Base-by-base conservation (phyloP, 2,797 vertebrate species). In the Botia kubotai region DNA sequence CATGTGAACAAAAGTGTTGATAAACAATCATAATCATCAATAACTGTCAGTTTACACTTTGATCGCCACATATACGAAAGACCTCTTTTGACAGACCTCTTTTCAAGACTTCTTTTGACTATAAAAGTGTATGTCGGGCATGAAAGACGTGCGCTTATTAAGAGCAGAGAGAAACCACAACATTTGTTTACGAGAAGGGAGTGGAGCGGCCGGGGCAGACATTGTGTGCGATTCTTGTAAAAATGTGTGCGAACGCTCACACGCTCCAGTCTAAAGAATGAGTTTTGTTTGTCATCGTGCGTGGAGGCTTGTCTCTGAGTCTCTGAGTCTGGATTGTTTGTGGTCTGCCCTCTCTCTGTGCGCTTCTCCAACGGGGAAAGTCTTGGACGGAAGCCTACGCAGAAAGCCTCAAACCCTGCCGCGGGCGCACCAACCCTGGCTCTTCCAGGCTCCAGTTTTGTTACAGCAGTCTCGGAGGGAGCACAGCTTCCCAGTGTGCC, bases 331-430 rank as follows among this genome's bases (percentile, higher is more conserved):
- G 87, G 75, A 73, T 67, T 73, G 78, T 90, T 84, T 91, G 92
- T 92, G 86, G 43, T 91, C 87, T 87, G 82, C 87, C 88, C 89
- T 89, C 89, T 76, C 78, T 81, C 70, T 68, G 36, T 58, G 74
- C 26, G 75, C 43, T 89, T 89, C 88, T 90, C 84, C 80, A 79
- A 89, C 90, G 88, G 94, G 90, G 91, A 93, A 92, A 89, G 92
- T 88, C 90, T 95, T 95, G 93, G 94, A 94, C 91, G 19, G 82
- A 70, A 90, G 94, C 94, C 94, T 94, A 94, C 93, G 91, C 91
- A 68, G 55, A 79, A 48, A 83, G 8, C 85, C 90, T 91, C 90
- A 88, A 93, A 91, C 84, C 86, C 84, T 95, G 94, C 92, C 92
- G 87, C 89, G 95, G 90, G 81, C 87, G 86, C 86, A 82, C 89